Base-by-base conservation (phyloP, 2,113 vertebrate species). In the Daphoenositta chrysoptera region DNA sequence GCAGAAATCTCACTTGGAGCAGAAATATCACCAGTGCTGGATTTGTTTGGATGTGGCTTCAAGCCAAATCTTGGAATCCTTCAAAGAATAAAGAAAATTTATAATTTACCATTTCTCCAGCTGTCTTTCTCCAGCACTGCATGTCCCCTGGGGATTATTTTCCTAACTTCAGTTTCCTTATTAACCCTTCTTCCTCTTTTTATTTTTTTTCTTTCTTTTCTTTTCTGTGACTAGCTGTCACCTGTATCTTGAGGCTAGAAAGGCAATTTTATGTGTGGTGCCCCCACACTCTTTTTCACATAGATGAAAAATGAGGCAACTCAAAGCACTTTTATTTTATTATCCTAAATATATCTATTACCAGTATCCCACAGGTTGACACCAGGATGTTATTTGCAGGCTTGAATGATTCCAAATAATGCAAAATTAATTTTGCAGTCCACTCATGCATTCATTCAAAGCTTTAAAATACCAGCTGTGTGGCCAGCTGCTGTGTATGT, bases 381-480 rank as follows among this genome's bases (percentile, higher is more conserved):
- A 76, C 11, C 3, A 3, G 70, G 24, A 72, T 81, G 14, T 87
- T 84, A 21, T 58, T 68, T 81, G 7, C 22, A 64, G 57, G 22
- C 14, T 92, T 50, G 28, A 87, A 50, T 35, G 9, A 21, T 33
- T 72, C 27, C 19, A 71, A 93, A 73, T 82, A 13, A 78, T 51
- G 28, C 30, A 85, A 33, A 93, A 84, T 81, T 50, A 50, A 24
- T 39, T 85, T 24, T 65, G 40, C 51, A 66, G 40, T 58, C 58
- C 40, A 22, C 33, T 72, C 28, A 27, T 35, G 44, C 16, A 31
- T 73, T 60, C 23, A 9, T 44, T 58, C 45, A 73, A 7, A 78
- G 70, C 45, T 82, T 56, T 82, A 51, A 65, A 93, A 51, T 69
- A 60, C 40, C 75, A 64, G 54, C 45, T 94, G 45, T 65, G 79